These are phyloP conservation scores for Cerastis leucographa DNA, from an alignment of 2,888 invertebrate genomes.

Conservation along the genomic window DNA sequence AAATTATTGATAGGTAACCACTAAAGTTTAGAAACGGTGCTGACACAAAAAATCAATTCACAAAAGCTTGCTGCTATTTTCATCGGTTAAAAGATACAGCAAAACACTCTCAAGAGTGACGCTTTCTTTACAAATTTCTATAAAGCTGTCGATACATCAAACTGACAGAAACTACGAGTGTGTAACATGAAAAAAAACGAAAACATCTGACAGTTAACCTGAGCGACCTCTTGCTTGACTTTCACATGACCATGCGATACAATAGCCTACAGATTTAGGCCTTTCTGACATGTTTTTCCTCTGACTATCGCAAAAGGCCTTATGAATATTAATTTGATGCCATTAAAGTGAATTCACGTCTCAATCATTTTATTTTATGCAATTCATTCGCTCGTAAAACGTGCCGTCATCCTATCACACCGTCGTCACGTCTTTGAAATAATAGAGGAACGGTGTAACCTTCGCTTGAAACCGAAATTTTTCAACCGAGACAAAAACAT, in stretches of 20 bases:
- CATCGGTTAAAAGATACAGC: background rate
- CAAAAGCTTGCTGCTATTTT: background rate
- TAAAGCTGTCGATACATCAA: conserved; percentile 74
- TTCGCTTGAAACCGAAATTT: conserved; percentile 49
- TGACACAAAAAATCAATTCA: background rate
- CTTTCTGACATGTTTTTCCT: conserved; percentile 62
- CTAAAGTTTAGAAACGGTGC: background rate
- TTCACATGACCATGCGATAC: conserved; percentile 75
- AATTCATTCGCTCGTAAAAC: conserved; percentile 70
- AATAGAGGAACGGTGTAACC: conserved; percentile 39
- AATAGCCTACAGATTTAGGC: conserved; percentile 76
- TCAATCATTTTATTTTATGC: conserved; percentile 75
- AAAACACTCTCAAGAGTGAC: conserved; percentile 9
- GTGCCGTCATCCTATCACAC: conserved; percentile 61
- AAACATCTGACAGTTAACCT: conserved; percentile 78
- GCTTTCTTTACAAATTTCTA: conserved; percentile 26
- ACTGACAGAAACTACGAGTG: conserved; percentile 72
- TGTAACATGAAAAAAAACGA: conserved; percentile 71
- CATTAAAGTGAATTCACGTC: conserved; percentile 71
- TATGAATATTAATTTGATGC: conserved; percentile 73
- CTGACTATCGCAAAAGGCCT: conserved; percentile 56
- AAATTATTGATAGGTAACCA: background rate
- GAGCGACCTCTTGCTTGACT: conserved; percentile 77
- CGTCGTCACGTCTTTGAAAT: conserved; percentile 45
- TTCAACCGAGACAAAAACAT: conserved; percentile 52